Evolutionary conservation across 2,888 invertebrate genomes (phyloP), one percentile per base, ranked within the genome.

Genomic region (Trissolcus brochymenae): DNA sequence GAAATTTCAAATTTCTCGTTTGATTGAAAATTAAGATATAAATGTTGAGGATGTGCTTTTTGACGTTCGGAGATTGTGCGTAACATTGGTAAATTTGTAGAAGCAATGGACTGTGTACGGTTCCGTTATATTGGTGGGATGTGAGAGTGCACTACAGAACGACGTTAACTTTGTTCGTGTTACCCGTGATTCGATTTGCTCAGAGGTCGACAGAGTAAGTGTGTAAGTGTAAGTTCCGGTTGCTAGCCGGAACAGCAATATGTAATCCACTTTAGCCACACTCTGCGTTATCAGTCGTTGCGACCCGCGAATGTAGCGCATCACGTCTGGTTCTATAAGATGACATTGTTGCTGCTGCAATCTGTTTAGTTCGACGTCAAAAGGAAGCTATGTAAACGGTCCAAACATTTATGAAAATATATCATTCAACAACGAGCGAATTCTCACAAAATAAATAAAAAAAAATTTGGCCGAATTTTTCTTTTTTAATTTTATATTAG

Each of bases 111-210:
- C 66, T 62, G 56, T 68, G 66, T 43, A 54, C 29, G 70, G 66
- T 62, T 49, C 16, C 54, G 49, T 65, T 55, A 50, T 59, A 54
- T 60, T 64, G 73, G 71, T 64, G 59, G 35, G 67, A 72, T 55
- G 71, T 62, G 72, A 49, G 68, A 78, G 62, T 72, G 62, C 68
- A 67, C 51, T 43, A 46, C 35, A 73, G 62, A 77, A 70, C 74
- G 80, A 73, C 78, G 81, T 81, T 86, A 86, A 86, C 83, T 84
- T 84, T 82, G 85, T 84, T 87, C 83, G 82, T 83, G 84, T 84
- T 84, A 82, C 81, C 83, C 81, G 82, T 86, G 85, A 87, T 87
- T 87, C 86, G 86, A 87, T 87, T 87, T 86, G 82, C 81, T 83
- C 83, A 80, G 82, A 81, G 82, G 83, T 82, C 76, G 78, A 54